A percentile compares a stretch with the other conserved stretches of the same genome.
Evolutionary conservation across 2,113 vertebrate genomes (phyloP).

Genomic region (Periophthalmodon schlosseri): DNA sequence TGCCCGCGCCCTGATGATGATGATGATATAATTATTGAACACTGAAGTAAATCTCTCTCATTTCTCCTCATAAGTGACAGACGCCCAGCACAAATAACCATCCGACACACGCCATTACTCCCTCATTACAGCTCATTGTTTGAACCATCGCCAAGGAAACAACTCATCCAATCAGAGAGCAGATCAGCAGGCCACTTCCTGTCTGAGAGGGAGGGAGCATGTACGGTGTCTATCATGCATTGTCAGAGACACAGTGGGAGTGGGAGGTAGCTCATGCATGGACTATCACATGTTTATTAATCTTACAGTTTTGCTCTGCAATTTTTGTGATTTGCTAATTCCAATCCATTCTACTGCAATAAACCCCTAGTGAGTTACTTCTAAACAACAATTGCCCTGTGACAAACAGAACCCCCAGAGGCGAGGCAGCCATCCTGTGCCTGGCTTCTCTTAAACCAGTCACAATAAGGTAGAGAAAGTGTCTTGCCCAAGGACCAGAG

Average conservation of each 20-base stretch:
- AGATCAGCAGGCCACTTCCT: slow-evolving; percentile 1
- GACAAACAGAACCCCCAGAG: no score
- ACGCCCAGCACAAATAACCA: slow-evolving; percentile 16
- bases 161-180: slow-evolving; percentile 41
- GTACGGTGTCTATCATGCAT: background rate
- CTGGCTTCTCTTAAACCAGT: no score
- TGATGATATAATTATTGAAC: background rate
- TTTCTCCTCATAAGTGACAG: background rate
- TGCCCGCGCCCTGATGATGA: background rate
- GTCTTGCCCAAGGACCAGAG: no score
- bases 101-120: slow-evolving; percentile 47
- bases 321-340: no score
- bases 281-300: no score
- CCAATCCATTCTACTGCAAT: no score
- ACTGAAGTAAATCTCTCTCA: background rate
- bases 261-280: no score
- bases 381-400: no score
- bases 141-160: slow-evolving; percentile 15
- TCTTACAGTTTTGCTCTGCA: no score
- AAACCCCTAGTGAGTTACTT: no score
- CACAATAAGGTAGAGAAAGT: no score
- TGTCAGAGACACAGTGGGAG: background rate
- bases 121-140: slow-evolving; percentile 42
- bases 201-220: background rate
- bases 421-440: no score